Conservation (phyloP, 2,888 invertebrate species). For the Tricholauxania praeusta region DNA sequence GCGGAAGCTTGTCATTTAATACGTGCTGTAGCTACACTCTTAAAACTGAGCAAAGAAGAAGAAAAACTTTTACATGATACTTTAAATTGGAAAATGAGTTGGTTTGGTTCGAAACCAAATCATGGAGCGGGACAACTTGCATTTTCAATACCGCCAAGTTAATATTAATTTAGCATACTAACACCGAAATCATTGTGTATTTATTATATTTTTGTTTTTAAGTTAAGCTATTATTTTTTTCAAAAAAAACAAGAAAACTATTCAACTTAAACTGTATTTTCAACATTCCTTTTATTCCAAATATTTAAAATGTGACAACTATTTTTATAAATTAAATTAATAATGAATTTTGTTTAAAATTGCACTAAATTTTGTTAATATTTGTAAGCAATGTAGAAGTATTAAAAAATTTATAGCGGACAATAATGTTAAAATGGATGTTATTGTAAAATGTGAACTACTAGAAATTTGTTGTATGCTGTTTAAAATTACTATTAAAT, state of each 20-base stretch:
- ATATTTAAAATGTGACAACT: background rate
- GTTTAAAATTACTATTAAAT: no score
- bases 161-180: constrained; percentile 64
- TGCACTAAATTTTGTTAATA: no score
- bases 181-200: background rate
- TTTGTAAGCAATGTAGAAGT: no score
- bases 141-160: constrained; percentile 73
- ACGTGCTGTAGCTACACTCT: constrained; percentile 85
- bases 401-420: no score
- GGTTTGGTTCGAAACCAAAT: constrained; percentile 72
- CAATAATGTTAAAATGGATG: no score
- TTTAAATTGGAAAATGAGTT: constrained; percentile 68
- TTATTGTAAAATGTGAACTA: no score
- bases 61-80: constrained; percentile 80
- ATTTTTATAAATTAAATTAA: no score
- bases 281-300: background rate
- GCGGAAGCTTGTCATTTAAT: constrained; percentile 90
- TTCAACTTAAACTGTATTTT: background rate
- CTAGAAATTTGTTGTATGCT: no score
- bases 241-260: background rate
- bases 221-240: background rate
- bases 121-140: constrained; percentile 71
- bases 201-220: background rate
- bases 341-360: no score
- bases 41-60: constrained; percentile 88